Base-by-base conservation (phyloP, 2,888 invertebrate species). In the Andrena trimmerana region DNA sequence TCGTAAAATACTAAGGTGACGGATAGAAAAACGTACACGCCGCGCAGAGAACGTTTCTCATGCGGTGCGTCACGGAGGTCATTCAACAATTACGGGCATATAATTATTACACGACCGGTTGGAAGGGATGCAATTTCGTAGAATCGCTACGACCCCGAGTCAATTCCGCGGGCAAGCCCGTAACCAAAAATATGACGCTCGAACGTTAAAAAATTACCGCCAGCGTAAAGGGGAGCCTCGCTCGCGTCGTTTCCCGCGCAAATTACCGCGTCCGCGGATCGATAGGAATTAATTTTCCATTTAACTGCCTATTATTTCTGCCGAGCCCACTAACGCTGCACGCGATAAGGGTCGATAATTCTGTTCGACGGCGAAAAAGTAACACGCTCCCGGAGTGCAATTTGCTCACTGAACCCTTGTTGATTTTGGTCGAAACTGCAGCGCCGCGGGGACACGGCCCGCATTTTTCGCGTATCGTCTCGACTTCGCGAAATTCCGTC, bases 161-260 rank as follows among this genome's bases (percentile, higher is more conserved):
- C 78, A 81, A 87, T 87, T 83, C 78, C 65, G 52, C 71, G 27
- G 83, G 69, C 79, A 36, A 10, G 33, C 42, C 20, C 74, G 68
- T 73, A 78, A 87, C 81, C 83, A 84, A 86, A 87, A 88, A 86
- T 86, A 84, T 76, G 70, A 70, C 79, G 66, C 72, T 74, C 72
- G 63, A 68, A 75, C 60, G 88, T 84, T 84, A 81, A 88, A 57
- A 86, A 88, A 85, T 88, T 81, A 88, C 77, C 75, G 70, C 73
- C 80, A n/a, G 65, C 74, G 57, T 66, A 71, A 76, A 84, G 48
- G 6, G 42, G 66, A 50, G 33, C 29, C 42, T 70, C 66, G 68
- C 66, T 54, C 77, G 72, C 48, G 62, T 57, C 50, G 48, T 74
- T 66, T 57, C 10, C 69, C 24, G 36, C 24, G 48, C 57, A 48